These are phyloP conservation scores for Drosophila recens DNA, from an alignment of 2,888 invertebrate species.

Conservation along the genomic window DNA sequence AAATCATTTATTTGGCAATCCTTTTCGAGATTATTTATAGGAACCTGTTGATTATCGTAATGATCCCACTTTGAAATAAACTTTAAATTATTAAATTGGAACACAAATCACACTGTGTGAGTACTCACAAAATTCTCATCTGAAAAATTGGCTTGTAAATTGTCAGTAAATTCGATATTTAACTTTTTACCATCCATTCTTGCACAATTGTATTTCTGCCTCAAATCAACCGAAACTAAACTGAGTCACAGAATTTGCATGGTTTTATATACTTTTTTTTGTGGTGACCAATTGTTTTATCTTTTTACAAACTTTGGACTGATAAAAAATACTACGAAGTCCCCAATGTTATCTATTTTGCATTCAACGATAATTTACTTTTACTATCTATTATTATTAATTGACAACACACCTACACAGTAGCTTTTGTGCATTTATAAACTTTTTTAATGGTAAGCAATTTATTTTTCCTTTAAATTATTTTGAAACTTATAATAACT, in stretches of 20 bases:
- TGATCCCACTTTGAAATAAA: constrained; percentile 3
- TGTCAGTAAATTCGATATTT: constrained; percentile 25
- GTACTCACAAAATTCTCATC: constrained; percentile 13
- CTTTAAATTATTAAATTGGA: not conserved
- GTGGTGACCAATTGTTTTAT: not conserved
- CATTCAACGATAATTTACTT: constrained; percentile 3
- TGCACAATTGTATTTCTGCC: not conserved
- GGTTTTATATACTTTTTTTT: not conserved
- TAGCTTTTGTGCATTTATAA: not conserved
- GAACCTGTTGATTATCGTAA: constrained; percentile 3
- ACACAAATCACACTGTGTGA: not conserved
- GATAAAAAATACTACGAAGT: constrained; percentile 17
- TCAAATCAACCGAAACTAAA: constrained; percentile 6
- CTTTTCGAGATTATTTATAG: not conserved
- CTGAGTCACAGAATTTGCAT: constrained; percentile 1
- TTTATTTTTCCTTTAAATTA: not conserved
- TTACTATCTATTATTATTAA: not conserved
- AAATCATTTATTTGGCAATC: constrained; percentile 17
- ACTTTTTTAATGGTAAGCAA: not conserved
- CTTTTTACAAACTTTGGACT: constrained; percentile 9
- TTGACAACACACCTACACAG: not conserved
- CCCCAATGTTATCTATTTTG: constrained; percentile 10
- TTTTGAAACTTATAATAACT: not conserved
- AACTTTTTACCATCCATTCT: constrained; percentile 26
- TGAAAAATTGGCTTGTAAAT: not conserved